Evolutionary conservation across 2,888 invertebrate genomes (phyloP).

Genomic region (Drosophila rellima): DNA sequence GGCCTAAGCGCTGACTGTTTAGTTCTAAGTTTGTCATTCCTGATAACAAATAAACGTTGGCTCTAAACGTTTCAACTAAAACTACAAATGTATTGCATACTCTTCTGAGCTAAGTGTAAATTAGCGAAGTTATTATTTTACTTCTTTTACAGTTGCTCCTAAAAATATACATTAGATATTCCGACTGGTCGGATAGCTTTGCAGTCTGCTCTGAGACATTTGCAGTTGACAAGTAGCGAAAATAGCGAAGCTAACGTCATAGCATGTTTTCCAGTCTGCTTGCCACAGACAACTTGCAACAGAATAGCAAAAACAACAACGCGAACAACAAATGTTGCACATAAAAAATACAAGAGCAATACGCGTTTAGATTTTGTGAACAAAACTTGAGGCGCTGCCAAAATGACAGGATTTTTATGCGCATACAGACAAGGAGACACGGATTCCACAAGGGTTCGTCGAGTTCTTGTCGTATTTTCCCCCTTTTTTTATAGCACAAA

Average conservation of each 20-base stretch:
- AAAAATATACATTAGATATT: conserved; percentile 3
- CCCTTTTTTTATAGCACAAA: conserved; percentile 38
- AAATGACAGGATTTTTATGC: conserved; percentile 69
- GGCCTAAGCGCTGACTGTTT: conserved; percentile 53
- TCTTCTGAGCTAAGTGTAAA: neutral
- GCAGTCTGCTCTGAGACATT: conserved; percentile 1
- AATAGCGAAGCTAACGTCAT: conserved; percentile 15
- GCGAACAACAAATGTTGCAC: conserved; percentile 13
- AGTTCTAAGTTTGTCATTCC: conserved; percentile 50
- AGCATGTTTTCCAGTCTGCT: conserved; percentile 23
- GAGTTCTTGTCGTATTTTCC: neutral
- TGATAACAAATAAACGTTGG: conserved; percentile 50
- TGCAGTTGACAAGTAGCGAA: conserved; percentile 20
- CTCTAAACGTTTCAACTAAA: neutral
- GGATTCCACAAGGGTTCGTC: neutral
- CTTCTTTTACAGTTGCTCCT: neutral
- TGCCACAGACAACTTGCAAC: conserved; percentile 20
- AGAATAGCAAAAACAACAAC: neutral
- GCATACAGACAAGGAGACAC: conserved; percentile 37
- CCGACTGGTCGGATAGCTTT: neutral
- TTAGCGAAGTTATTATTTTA: neutral
- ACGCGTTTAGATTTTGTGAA: conserved; percentile 44
- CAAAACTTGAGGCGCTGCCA: conserved; percentile 60
- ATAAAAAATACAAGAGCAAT: conserved; percentile 36
- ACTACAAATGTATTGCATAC: neutral